Evolutionary conservation across 2,797 vertebrate genomes (phyloP).

Genomic region (Hafferia zeledoni): DNA sequence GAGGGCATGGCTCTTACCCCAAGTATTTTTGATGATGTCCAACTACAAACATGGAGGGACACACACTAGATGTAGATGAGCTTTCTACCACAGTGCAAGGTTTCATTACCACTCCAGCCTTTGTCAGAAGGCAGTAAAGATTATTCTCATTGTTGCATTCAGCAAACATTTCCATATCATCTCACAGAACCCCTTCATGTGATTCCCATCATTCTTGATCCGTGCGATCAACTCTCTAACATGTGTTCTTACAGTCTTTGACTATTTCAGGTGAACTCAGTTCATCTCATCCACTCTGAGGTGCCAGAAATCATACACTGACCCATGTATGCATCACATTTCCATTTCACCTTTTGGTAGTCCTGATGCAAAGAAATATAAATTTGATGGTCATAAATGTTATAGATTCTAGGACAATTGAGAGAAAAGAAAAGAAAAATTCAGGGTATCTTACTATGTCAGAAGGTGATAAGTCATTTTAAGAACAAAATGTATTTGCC

Average conservation of each 20-base stretch:
- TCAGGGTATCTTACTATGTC: neutral
- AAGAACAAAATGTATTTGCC: neutral
- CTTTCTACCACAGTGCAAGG: neutral
- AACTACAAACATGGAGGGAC: neutral
- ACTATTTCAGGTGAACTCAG: neutral
- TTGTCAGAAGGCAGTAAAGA: neutral
- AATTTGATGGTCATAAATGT: neutral
- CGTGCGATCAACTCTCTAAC: neutral
- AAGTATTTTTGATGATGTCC: neutral
- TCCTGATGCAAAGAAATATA: neutral
- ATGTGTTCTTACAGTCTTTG: rapidly evolving
- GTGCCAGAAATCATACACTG: neutral
- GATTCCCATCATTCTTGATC: neutral
- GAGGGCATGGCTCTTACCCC: constrained; percentile 11
- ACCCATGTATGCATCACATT: neutral
- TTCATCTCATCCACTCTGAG: neutral
- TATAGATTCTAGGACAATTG: neutral
- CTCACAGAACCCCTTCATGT: neutral
- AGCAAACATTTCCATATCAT: neutral
- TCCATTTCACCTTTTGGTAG: neutral
- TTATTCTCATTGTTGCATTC: neutral
- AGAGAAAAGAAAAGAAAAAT: neutral
- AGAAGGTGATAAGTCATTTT: neutral
- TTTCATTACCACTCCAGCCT: neutral
- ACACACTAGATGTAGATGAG: neutral